phyloP scores from a whole-genome alignment of 2,888 invertebrate genomes.

The Scaeva pyrastri region DNA sequence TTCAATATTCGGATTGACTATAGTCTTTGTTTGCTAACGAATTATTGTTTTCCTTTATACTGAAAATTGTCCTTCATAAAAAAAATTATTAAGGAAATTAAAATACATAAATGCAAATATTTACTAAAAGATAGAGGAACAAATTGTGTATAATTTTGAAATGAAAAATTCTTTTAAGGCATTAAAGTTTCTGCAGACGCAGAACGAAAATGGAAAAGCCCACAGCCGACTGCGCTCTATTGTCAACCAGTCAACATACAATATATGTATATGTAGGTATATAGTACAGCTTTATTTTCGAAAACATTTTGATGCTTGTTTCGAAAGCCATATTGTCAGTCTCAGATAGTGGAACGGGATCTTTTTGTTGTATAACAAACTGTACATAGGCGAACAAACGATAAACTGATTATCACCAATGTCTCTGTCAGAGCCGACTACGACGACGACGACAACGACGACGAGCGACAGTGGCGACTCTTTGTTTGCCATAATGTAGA shows the following conservation, averaged over 20 bases:
- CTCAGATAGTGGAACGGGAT: slow-evolving; percentile 45
- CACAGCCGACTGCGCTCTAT: not conserved
- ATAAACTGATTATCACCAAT: slow-evolving; percentile 74
- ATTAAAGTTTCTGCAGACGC: too few relatives aligned
- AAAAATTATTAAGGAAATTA: too few relatives aligned
- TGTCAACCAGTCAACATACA: not conserved
- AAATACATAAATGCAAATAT: too few relatives aligned
- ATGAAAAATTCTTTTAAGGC: too few relatives aligned
- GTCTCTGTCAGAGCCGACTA: slow-evolving; percentile 62
- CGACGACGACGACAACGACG: not conserved
- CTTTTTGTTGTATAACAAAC: slow-evolving; percentile 68
- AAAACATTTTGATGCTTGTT: slow-evolving; percentile 26
- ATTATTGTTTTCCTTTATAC: too few relatives aligned
- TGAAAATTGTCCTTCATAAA: too few relatives aligned
- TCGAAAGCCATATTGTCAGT: slow-evolving; percentile 19
- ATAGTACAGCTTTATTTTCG: not conserved
- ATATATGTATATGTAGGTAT: too few relatives aligned
- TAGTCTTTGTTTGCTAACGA: too few relatives aligned
- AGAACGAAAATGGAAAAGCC: not conserved
- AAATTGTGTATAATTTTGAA: too few relatives aligned
- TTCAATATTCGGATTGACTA: too few relatives aligned
- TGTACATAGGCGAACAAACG: slow-evolving; percentile 61
- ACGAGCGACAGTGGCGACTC: slow-evolving; percentile 28
- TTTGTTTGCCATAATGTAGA: slow-evolving; percentile 18
- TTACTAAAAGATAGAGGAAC: too few relatives aligned